phyloP scores from a whole-genome alignment of 1,140 invertebrate genomes.

The Trachelipus rathkii region DNA sequence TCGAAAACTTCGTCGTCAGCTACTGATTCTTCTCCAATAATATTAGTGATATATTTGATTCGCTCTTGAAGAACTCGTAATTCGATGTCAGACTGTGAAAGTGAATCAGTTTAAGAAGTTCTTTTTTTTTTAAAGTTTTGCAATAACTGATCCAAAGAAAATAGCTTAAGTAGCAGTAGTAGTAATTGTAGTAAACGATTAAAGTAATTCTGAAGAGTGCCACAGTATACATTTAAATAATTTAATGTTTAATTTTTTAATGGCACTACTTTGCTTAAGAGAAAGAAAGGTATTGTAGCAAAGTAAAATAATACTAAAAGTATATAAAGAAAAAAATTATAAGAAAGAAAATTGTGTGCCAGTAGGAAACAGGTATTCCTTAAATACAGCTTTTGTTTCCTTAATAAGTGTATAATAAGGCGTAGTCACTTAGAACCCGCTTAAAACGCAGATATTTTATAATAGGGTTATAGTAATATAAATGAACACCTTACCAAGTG shows the following conservation, averaged over 20 bases:
- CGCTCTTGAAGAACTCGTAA: constrained; percentile 10
- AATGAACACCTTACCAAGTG: not conserved
- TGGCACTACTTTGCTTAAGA: too few species aligned
- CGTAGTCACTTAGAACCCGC: not conserved
- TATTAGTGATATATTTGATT: constrained; percentile 8
- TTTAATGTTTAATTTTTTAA: too few species aligned
- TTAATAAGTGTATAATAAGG: not conserved
- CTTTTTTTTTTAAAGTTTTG: constrained; percentile 10
- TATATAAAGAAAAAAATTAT: too few species aligned
- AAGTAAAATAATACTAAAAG: too few species aligned
- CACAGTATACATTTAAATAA: not conserved
- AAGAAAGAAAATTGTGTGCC: not conserved
- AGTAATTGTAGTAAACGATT: not conserved
- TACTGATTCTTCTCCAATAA: not conserved
- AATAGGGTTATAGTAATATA: too few species aligned
- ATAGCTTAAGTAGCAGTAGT: not conserved
- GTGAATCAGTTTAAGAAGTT: too few species aligned
- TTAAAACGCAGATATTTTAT: too few species aligned
- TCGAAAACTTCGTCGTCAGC: constrained; percentile 3
- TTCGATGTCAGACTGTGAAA: constrained; percentile 12
- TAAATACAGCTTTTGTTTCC: not conserved
- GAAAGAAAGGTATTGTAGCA: too few species aligned
- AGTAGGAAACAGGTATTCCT: not conserved
- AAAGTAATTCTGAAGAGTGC: not conserved
- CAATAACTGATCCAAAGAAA: not conserved